phyloP scores from a whole-genome alignment of 2,113 vertebrate species.

The Murina feae region DNA sequence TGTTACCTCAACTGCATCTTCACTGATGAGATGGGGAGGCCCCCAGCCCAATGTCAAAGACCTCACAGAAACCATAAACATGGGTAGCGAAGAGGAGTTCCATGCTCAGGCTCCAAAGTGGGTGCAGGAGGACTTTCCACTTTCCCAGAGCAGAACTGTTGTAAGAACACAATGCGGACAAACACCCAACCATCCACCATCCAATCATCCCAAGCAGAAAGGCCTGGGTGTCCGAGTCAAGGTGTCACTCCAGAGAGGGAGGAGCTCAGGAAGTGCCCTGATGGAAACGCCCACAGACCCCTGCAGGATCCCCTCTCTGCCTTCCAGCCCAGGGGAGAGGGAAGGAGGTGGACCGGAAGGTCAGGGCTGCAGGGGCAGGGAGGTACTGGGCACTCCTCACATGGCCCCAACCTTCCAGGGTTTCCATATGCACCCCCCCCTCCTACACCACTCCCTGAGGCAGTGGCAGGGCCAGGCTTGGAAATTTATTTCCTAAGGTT shows the following conservation, averaged over 20 bases:
- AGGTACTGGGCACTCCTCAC: not conserved
- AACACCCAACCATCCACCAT: not conserved
- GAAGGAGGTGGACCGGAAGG: not conserved
- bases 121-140: not conserved
- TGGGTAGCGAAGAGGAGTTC: not conserved
- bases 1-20: not conserved
- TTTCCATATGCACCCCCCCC: not conserved
- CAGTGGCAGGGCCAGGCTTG: not conserved
- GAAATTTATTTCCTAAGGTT: not conserved
- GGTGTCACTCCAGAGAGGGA: fast-evolving
- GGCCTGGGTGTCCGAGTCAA: not conserved
- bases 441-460: not conserved
- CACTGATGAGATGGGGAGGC: not conserved
- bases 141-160: not conserved
- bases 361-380: not conserved
- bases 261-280: not conserved
- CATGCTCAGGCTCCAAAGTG: not conserved
- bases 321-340: not conserved
- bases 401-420: not conserved
- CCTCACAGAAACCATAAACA: not conserved
- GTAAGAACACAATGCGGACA: not conserved
- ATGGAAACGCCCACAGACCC: not conserved
- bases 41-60: not conserved
- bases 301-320: too few relatives aligned
- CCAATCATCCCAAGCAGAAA: not conserved